These are phyloP conservation scores for Lordiphosa mommai DNA, from an alignment of 1,140 invertebrate genomes.

Conservation along the genomic window DNA sequence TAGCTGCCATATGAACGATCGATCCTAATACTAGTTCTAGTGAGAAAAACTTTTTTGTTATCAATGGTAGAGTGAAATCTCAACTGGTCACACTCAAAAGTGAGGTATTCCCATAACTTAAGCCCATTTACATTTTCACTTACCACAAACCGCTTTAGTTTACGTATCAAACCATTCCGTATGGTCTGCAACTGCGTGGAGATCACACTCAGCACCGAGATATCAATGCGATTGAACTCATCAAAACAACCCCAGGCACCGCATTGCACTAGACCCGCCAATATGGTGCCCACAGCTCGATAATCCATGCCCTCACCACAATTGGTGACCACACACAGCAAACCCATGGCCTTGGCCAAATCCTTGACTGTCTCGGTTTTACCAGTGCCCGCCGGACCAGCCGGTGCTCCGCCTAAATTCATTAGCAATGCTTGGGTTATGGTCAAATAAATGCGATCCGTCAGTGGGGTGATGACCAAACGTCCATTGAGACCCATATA, in stretches of 20 bases:
- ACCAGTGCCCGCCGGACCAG: constrained; percentile 88
- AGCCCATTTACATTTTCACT: constrained; percentile 27
- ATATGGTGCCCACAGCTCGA: constrained; percentile 90
- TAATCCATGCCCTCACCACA: constrained; percentile 96
- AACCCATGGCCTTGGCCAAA: constrained; percentile 91
- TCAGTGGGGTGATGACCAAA: constrained; percentile 93
- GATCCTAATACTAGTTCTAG: no score
- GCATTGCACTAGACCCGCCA: constrained; percentile 87
- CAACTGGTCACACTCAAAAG: no score
- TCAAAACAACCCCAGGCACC: constrained; percentile 95
- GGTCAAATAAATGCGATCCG: constrained; percentile 94
- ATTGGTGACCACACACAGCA: constrained; percentile 94
- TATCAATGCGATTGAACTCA: constrained; percentile 94
- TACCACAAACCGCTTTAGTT: constrained; percentile 87
- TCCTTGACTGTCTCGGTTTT: constrained; percentile 96
- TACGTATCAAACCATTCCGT: constrained; percentile 88
- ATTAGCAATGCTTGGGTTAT: constrained; percentile 94
- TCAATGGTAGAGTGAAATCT: no score
- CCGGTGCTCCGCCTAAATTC: constrained; percentile 92
- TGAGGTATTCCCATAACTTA: no score
- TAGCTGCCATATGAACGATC: no score
- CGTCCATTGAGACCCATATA: constrained; percentile 96
- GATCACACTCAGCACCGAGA: constrained; percentile 94
- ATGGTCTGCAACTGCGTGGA: constrained; percentile 95
- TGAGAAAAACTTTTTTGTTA: no score